These are phyloP conservation scores for Eumerus sabulonum DNA, from an alignment of 2,888 invertebrate genomes.

Conservation along the genomic window DNA sequence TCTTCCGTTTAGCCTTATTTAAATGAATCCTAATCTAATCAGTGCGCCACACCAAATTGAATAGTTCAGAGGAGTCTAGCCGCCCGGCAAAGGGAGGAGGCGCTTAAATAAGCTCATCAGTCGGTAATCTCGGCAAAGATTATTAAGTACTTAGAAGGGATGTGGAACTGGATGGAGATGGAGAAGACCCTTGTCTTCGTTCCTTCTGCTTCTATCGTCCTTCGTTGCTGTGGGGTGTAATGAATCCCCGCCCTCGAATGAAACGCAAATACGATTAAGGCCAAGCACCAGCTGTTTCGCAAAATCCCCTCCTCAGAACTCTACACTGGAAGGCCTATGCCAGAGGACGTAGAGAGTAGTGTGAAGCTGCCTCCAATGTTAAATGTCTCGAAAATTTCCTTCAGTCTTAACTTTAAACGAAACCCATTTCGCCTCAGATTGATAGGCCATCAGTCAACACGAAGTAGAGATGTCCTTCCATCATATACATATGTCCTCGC, in stretches of 20 bases:
- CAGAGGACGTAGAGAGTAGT: not conserved
- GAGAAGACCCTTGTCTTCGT: not conserved
- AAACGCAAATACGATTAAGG: conserved; percentile 35
- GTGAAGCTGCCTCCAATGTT: conserved; percentile 31
- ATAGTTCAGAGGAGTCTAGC: conserved; percentile 11
- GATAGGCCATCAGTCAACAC: conserved; percentile 58
- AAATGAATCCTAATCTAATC: conserved; percentile 43
- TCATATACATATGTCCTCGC: conserved; percentile 8
- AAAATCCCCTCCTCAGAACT: not conserved
- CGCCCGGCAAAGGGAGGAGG: conserved; percentile 27
- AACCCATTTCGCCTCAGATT: conserved; percentile 41
- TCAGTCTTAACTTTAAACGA: conserved; percentile 11
- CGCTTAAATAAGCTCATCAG: conserved; percentile 38
- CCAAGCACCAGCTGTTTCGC: not conserved
- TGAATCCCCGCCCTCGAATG: conserved; percentile 20
- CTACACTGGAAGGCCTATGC: not conserved
- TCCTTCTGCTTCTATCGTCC: conserved; percentile 9
- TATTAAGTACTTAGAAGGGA: conserved; percentile 47
- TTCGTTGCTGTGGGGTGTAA: conserved; percentile 13
- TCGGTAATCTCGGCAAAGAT: conserved; percentile 43
- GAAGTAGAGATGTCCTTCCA: conserved; percentile 58
- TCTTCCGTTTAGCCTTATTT: conserved; percentile 21
- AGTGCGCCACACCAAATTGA: conserved; percentile 39
- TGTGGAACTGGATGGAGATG: conserved; percentile 10
- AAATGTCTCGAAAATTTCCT: conserved; percentile 47